phyloP scores from a whole-genome alignment of 2,888 invertebrate genomes.

The Leptopilina drosophilae region DNA sequence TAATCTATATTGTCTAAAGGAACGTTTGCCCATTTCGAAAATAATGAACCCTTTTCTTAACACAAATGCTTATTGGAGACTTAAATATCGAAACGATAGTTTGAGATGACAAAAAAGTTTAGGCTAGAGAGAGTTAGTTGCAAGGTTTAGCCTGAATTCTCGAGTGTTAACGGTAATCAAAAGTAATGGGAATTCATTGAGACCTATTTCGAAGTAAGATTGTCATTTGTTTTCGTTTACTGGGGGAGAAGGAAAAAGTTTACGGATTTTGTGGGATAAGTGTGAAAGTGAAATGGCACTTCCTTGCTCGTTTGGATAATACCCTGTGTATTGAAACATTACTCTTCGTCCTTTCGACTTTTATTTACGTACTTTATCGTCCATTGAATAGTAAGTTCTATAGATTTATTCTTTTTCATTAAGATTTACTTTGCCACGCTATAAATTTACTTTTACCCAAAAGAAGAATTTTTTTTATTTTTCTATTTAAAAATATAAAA shows the following conservation, averaged over 20 bases:
- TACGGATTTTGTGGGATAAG: neutral
- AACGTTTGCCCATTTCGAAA: no score
- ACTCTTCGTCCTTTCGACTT: slow-evolving; percentile 9
- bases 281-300: slow-evolving; percentile 25
- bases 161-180: slow-evolving; percentile 15
- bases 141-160: slow-evolving; percentile 9
- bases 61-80: neutral
- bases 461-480: no score
- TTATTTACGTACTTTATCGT: neutral
- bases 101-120: neutral
- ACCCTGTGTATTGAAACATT: slow-evolving; percentile 27
- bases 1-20: no score
- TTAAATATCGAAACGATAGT: neutral
- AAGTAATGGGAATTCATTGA: slow-evolving; percentile 31
- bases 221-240: slow-evolving; percentile 32
- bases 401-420: no score
- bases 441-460: no score
- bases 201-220: neutral
- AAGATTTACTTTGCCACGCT: no score
- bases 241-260: slow-evolving; percentile 1
- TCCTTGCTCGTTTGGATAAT: neutral
- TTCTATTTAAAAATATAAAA: no score
- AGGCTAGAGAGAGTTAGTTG: neutral
- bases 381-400: neutral
- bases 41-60: neutral